Conservation (phyloP, 2,797 vertebrate genomes). For the Bufotes viridis region DNA sequence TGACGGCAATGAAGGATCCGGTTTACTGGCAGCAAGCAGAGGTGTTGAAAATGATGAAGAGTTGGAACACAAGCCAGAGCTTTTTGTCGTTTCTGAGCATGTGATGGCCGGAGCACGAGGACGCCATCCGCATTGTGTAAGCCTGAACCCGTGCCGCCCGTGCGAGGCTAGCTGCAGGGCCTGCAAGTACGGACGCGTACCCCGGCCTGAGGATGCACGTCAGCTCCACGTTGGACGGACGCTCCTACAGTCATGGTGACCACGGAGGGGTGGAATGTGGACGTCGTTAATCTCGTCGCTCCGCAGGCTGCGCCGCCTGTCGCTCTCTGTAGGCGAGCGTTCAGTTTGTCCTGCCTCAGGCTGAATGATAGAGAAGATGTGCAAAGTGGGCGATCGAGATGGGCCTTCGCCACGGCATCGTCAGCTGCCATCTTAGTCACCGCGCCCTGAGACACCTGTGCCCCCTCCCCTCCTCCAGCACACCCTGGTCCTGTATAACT, state of each 20-base stretch:
- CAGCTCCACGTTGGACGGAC: neutral
- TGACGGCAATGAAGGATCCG: too few relatives aligned
- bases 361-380: neutral
- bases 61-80: too few relatives aligned
- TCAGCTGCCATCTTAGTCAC: neutral
- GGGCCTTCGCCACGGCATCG: neutral
- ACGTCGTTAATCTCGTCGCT: neutral
- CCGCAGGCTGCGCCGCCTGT: neutral
- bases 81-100: too few relatives aligned
- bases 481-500: neutral
- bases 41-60: too few relatives aligned
- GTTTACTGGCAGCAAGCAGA: too few relatives aligned
- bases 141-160: neutral
- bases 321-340: conserved; percentile 13
- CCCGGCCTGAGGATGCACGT: neutral
- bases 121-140: neutral
- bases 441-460: conserved; percentile 18
- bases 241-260: neutral
- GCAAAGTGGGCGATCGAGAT: neutral
- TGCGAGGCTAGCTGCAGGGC: neutral
- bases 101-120: too few relatives aligned
- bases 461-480: neutral
- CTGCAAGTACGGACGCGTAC: neutral
- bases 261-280: neutral
- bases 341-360: conserved; percentile 47